Base-by-base conservation (phyloP, 2,888 invertebrate species). In the Tethea ocularis region DNA sequence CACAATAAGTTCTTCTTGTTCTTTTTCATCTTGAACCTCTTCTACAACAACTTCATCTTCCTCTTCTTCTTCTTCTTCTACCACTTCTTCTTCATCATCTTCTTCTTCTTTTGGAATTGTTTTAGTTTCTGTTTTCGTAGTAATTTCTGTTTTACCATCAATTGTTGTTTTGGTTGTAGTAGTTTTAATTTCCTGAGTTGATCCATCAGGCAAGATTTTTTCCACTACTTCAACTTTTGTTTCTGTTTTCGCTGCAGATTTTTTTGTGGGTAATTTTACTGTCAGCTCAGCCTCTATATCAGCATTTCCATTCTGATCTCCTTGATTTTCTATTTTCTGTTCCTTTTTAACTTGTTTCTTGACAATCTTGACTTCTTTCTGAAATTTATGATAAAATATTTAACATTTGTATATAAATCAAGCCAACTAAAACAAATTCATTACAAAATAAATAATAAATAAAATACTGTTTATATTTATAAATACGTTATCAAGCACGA, bases 121-220 rank as follows among this genome's bases (percentile, higher is more conserved):
- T 62, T 74, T 86, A n/a, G 88, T 92, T 73, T 92, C 89, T 17
- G 86, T 92, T 80, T 86, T 87, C 8, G 91, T 91, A 68, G 79
- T 82, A 17, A 88, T 91, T 77, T 90, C 88, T 29, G 89, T 91
- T 70, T 82, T 91, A 15, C 93, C 93, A 66, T 93, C 89, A 57
- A 87, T 78, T 7, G 89, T 93, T 1, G 91, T 92, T 76, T 80
- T 91, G 46, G 91, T 93, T 51, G 82, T 93, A 11, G 93, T 93
- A 24, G 84, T 91, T 78, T 89, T 92, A 1, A 85, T 74, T 82
- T 93, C 93, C 71, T 92, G 86, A 20, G 86, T 66, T 26, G 84
- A 80, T 1, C 92, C 93, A 78, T 93, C 90, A 0, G 92, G 86
- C 63, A 91, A 77, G 68, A 78, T 74, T 70, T 85, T 91, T 66